Base-by-base conservation (phyloP, 1,140 invertebrate genomes). In the Trypoxylus dichotomus region DNA sequence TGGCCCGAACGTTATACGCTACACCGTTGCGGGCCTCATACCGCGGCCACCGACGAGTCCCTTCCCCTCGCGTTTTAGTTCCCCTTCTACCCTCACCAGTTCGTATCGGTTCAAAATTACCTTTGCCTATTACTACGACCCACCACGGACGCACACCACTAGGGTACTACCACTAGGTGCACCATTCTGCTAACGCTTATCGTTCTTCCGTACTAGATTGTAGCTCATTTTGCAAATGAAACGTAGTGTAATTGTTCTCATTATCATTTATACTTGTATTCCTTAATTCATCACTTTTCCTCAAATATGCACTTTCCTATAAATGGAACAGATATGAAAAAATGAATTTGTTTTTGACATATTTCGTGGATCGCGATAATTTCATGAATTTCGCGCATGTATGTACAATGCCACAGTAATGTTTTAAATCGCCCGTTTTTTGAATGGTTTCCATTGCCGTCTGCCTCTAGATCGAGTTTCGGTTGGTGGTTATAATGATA, bases 1-100 rank as follows among this genome's bases (percentile, higher is more conserved):
- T 79, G 79, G 75, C 73, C 74, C 25, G 77, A 75, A 27, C 72
- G 79, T 60, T 13, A 19, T 63, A 37, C 42, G 42, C 42, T 42
- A 25, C 25, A 54, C n/a, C 68, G 77, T 37, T 76, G 79, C 73
- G 37, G 19, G 6, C 47, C 47, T 54, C 47, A 41, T 47, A 74
- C 73, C 29, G 73, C 60, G 60, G 19, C 24, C 24, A 21, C 2
- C 47, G 10, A 43, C 7, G 42, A 3, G 42, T 10, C 42, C 42
- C 42, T 15, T 43, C 42, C 1, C 7, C 42, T n/a, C n/a, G n/a
- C 32, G 32, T 37, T 37, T 58, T 58, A 13, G 15, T 58, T 21
- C 47, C 47, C 15, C 47, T 58, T n/a, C 1, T 5, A 13, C 21
- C 15, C 47, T 13, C 60, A 8, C 8, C 21, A 3, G 24, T 11